A percentile compares a stretch with the other conserved stretches of the same genome.
Conservation (phyloP, 2,888 invertebrate genomes). For the Lithophane leautieri region DNA sequence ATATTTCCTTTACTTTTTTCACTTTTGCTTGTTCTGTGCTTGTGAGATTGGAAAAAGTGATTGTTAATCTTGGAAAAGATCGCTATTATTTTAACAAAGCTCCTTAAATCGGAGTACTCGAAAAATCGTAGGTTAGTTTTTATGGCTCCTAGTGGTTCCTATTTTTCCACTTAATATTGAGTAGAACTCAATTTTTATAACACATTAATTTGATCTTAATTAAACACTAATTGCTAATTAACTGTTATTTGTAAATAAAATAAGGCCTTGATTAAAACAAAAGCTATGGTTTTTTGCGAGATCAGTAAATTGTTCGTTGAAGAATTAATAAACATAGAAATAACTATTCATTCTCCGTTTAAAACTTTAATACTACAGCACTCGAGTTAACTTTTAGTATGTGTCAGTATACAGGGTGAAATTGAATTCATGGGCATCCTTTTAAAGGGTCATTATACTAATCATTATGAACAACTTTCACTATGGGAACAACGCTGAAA, state of each 20-base stretch:
- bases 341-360: background rate
- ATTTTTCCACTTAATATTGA: too few relatives aligned
- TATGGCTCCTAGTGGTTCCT: background rate
- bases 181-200: background rate
- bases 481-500: too few relatives aligned
- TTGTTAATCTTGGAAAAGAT: background rate
- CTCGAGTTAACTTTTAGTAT: background rate
- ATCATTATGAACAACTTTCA: too few relatives aligned
- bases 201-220: too few relatives aligned
- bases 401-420: too few relatives aligned
- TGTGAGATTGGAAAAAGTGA: slow-evolving; percentile 1
- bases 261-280: background rate
- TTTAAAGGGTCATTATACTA: too few relatives aligned
- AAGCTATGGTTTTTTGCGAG: background rate
- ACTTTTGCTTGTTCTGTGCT: background rate
- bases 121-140: too few relatives aligned
- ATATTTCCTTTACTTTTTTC: slow-evolving; percentile 5
- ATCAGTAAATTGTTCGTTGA: background rate
- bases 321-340: background rate
- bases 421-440: too few relatives aligned
- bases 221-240: background rate
- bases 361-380: background rate
- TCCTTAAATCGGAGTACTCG: background rate
- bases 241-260: background rate
- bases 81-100: background rate